phyloP scores from a whole-genome alignment of 2,113 vertebrate species.

The Rhabdomys dilectus region DNA sequence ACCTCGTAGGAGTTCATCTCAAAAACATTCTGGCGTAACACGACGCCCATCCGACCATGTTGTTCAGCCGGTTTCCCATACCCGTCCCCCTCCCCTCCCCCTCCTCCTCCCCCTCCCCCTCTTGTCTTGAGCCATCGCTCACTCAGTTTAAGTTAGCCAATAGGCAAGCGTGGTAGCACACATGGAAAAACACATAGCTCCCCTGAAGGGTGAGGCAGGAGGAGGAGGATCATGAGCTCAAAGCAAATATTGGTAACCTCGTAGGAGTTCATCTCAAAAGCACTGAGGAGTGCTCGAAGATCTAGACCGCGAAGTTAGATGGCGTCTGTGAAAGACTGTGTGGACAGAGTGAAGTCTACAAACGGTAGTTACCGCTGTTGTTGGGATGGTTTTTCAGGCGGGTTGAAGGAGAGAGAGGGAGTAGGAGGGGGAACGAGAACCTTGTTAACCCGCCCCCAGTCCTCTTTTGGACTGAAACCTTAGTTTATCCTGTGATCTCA shows the following conservation, averaged over 20 bases:
- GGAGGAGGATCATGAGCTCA: neutral
- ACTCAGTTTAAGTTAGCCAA: conserved; percentile 7
- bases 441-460: conserved; percentile 33
- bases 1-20: no score
- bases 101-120: no score
- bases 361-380: neutral
- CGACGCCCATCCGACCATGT: no score
- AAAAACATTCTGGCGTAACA: no score
- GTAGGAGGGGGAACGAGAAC: conserved; percentile 37
- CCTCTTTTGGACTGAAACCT: conserved; percentile 37
- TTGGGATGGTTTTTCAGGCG: neutral
- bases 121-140: neutral
- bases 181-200: neutral
- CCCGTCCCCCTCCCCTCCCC: neutral
- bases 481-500: conserved; percentile 13
- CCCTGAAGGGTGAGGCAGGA: neutral
- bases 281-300: neutral
- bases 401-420: neutral
- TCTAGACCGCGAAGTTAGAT: neutral
- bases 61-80: no score
- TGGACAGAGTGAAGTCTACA: neutral
- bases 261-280: neutral
- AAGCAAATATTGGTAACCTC: no score
- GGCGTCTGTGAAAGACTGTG: neutral
- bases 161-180: neutral